phyloP scores from a whole-genome alignment of 2,797 vertebrate species.

The Acanthiza pusilla region DNA sequence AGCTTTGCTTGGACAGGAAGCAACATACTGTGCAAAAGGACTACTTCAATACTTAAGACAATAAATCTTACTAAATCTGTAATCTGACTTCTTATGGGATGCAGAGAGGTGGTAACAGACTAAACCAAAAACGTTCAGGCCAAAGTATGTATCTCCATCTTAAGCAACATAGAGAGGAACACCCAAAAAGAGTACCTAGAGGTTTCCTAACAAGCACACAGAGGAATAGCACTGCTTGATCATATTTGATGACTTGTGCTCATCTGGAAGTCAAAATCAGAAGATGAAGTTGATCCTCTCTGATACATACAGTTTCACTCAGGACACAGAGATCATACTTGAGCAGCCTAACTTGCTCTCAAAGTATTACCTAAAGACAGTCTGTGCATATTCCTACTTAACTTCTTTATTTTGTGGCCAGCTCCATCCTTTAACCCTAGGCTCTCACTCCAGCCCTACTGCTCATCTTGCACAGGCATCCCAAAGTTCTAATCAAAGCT shows the following conservation, averaged over 20 bases:
- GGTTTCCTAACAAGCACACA: background rate
- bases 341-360: background rate
- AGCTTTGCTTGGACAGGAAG: background rate
- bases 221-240: background rate
- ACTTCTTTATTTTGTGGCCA: background rate
- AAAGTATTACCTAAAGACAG: background rate
- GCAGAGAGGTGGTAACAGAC: background rate
- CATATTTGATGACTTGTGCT: background rate
- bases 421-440: background rate
- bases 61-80: background rate
- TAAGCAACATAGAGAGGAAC: background rate
- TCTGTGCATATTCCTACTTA: background rate
- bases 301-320: background rate
- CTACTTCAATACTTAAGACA: background rate
- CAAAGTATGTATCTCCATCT: background rate
- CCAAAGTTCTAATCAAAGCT: background rate
- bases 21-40: background rate
- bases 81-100: background rate
- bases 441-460: background rate
- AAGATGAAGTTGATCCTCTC: background rate
- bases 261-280: background rate
- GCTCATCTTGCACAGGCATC: background rate
- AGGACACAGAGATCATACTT: background rate
- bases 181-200: background rate
- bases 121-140: background rate